Conservation (phyloP, 2,888 invertebrate species). For the Caenorhabditis imperialis region DNA sequence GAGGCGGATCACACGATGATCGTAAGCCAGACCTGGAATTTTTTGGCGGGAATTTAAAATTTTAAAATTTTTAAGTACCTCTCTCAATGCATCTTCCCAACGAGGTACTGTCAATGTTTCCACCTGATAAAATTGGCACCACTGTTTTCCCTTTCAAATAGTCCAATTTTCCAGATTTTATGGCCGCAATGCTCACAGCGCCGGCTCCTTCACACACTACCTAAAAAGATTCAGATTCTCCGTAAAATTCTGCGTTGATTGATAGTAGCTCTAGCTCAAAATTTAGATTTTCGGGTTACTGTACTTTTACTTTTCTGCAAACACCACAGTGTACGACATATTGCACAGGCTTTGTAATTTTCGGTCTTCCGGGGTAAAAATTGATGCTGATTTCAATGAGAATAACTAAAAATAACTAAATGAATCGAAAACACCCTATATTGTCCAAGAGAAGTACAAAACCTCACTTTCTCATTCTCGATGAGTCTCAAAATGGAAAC, state of each 20-base stretch:
- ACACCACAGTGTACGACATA: too few relatives aligned
- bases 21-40: slow-evolving; percentile 84
- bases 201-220: slow-evolving; percentile 93
- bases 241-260: too few relatives aligned
- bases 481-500: slow-evolving; percentile 80
- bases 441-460: too few relatives aligned
- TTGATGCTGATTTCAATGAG: too few relatives aligned
- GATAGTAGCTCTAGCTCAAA: too few relatives aligned
- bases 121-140: slow-evolving; percentile 80
- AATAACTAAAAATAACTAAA: too few relatives aligned
- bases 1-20: slow-evolving; percentile 79
- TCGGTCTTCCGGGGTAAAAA: too few relatives aligned
- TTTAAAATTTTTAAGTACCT: too few relatives aligned
- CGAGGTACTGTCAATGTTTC: slow-evolving; percentile 81
- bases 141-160: slow-evolving; percentile 70
- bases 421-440: too few relatives aligned
- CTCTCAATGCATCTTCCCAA: slow-evolving; percentile 79
- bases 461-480: slow-evolving; percentile 70
- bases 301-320: neutral
- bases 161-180: slow-evolving; percentile 85
- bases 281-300: neutral
- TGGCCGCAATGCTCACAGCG: slow-evolving; percentile 88
- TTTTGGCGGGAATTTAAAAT: too few relatives aligned
- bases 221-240: too few relatives aligned
- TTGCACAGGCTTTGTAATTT: too few relatives aligned